Evolutionary conservation across 2,888 invertebrate species (phyloP), one percentile per base, ranked within the genome.

Genomic region (Ceraclea dissimilis): DNA sequence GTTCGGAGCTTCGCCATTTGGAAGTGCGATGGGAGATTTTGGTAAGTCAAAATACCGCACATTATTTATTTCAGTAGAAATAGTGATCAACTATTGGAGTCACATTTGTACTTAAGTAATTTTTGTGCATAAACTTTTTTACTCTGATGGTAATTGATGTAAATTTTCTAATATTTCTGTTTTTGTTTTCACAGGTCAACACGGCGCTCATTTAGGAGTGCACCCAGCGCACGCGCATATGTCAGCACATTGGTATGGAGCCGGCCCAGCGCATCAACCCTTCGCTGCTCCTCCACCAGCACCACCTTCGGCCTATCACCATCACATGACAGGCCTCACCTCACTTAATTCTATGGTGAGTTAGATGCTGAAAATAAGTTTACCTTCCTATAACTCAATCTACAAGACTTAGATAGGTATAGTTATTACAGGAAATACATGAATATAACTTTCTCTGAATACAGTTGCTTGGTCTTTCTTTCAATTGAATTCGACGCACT

Each of bases 1-100:
- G 48, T 85, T 88, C 52, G 88, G 88, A 44, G 88, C 88, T 66
- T 88, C 65, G 85, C 88, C 56, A 87, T 67, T 88, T 65, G 85
- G 87, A 53, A 75, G 76, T 44, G 76, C 78, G 63, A 78, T 62
- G 62, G 62, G 77, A 75, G 78, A 78, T 68, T 78, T 87, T 81
- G 69, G 88, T 88, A 80, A 84, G 86, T 46, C 8, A n/a, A n/a
- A n/a, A 8, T 31, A 31, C 31, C 80, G n/a, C 19, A 48, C 4
- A 19, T 31, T 31, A 31, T 31, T n/a, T n/a, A n/a, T n/a, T n/a
- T n/a, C n/a, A n/a, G n/a, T n/a, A n/a, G n/a, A n/a, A n/a, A n/a
- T n/a, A n/a, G n/a, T n/a, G n/a, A n/a, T n/a, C n/a, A n/a, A n/a
- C n/a, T n/a, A n/a, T n/a, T n/a, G n/a, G n/a, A n/a, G n/a, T n/a